Percentiles rank a stretch among this genome's conserved stretches.
Conservation (phyloP, 1,140 invertebrate species). For the Conopomorpha cramerella region DNA sequence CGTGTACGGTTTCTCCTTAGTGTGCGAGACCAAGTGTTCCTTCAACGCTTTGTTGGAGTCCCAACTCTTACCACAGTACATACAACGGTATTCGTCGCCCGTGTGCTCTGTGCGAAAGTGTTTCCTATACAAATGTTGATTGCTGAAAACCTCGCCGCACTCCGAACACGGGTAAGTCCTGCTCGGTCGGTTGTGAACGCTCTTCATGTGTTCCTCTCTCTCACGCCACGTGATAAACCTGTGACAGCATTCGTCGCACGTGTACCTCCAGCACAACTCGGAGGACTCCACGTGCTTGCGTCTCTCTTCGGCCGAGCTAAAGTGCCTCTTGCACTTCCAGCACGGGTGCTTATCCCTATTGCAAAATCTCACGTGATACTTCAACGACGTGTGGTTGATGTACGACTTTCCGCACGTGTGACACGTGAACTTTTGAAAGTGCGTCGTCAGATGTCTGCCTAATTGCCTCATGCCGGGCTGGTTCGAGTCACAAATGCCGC, state of each 20-base stretch:
- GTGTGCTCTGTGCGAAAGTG: conserved; percentile 5
- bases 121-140: background rate
- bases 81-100: background rate
- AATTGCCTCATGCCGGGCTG: conserved; percentile 20
- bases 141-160: conserved; percentile 2
- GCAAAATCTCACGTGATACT: conserved; percentile 8
- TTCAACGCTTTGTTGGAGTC: background rate
- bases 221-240: background rate
- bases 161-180: conserved; percentile 1
- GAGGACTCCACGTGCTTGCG: conserved; percentile 7
- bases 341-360: conserved; percentile 5
- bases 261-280: conserved; percentile 4
- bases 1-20: background rate
- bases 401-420: conserved; percentile 56
- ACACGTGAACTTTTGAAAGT: conserved; percentile 49
- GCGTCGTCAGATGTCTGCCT: conserved; percentile 34
- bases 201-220: background rate
- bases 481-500: conserved; percentile 26
- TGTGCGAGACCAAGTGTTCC: background rate
- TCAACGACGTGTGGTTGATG: conserved; percentile 21
- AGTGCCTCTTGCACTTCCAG: conserved; percentile 6
- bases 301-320: conserved; percentile 6
- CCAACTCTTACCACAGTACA: background rate
- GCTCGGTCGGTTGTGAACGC: background rate
- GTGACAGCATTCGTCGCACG: background rate